Evolutionary conservation across 2,113 vertebrate genomes (phyloP).

Genomic region (Formicarius rufipectus): DNA sequence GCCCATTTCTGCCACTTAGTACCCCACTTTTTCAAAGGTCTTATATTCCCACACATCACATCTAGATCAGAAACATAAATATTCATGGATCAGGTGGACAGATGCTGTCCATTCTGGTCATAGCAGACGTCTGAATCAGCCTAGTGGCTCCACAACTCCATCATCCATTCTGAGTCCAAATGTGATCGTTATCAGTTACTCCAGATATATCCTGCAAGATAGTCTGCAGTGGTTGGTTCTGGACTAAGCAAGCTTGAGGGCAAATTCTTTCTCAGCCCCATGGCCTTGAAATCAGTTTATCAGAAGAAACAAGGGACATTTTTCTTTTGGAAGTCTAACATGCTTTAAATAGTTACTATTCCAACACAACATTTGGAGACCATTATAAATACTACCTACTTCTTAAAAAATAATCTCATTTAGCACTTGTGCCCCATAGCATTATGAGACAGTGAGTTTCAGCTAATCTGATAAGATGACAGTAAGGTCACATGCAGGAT

Average conservation of each 20-base stretch:
- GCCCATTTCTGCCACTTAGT: background rate
- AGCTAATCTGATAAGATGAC: slow-evolving; percentile 27
- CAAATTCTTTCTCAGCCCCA: slow-evolving; percentile 26
- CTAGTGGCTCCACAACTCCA: background rate
- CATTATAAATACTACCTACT: background rate
- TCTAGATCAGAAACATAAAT: background rate
- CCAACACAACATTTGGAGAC: background rate
- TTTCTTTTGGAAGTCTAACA: slow-evolving; percentile 28
- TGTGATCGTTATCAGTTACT: slow-evolving; percentile 29
- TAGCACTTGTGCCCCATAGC: background rate
- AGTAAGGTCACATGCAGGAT: background rate
- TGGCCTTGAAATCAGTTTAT: slow-evolving; percentile 28
- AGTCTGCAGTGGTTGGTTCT: slow-evolving; percentile 5
- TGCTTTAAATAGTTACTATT: slow-evolving; percentile 53
- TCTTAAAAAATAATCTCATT: background rate
- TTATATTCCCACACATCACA: background rate
- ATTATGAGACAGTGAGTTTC: background rate
- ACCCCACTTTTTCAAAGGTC: background rate
- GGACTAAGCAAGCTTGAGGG: slow-evolving; percentile 23
- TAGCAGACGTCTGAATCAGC: slow-evolving; percentile 45
- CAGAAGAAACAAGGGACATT: slow-evolving; percentile 34
- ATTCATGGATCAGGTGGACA: background rate
- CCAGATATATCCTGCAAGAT: background rate
- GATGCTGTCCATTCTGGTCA: slow-evolving; percentile 24
- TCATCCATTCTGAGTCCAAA: background rate